Evolutionary conservation across 2,888 invertebrate genomes (phyloP).

Genomic region (Ichneumon xanthorius): DNA sequence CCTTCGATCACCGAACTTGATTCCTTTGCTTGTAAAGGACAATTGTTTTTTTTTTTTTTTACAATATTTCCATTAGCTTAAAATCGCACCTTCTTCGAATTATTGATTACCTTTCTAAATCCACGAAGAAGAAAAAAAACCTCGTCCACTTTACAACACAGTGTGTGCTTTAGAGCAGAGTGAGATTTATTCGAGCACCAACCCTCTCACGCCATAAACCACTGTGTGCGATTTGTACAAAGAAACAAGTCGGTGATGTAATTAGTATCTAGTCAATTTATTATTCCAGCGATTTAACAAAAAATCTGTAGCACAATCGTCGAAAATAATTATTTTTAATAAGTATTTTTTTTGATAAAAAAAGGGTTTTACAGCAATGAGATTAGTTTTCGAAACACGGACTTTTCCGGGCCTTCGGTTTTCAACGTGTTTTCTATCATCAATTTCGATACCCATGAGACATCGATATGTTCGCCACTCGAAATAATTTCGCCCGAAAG

Average conservation of each 20-base stretch:
- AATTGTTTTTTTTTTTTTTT: not conserved
- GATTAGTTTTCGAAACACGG: not conserved
- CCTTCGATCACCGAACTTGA: constrained; percentile 32
- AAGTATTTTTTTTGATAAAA: not conserved
- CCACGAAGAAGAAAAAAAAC: not conserved
- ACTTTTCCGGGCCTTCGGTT: not conserved
- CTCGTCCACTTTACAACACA: not conserved
- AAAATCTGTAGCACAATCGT: not conserved
- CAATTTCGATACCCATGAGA: not conserved
- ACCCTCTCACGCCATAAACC: not conserved
- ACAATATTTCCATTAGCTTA: constrained; percentile 24
- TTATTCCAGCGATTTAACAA: not conserved
- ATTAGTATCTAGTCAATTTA: not conserved
- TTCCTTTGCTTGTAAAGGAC: constrained; percentile 43
- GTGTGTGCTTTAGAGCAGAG: constrained; percentile 50
- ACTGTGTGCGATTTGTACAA: constrained; percentile 18
- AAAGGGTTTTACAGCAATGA: not conserved
- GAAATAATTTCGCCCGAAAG: not conserved
- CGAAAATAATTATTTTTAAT: not conserved
- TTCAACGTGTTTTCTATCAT: not conserved
- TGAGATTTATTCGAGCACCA: constrained; percentile 23
- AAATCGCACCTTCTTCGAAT: constrained; percentile 47
- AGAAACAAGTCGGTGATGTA: constrained; percentile 8
- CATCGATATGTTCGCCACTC: no score
- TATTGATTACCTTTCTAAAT: constrained; percentile 23